phyloP scores from a whole-genome alignment of 2,113 vertebrate genomes.

The Axis porcinus region DNA sequence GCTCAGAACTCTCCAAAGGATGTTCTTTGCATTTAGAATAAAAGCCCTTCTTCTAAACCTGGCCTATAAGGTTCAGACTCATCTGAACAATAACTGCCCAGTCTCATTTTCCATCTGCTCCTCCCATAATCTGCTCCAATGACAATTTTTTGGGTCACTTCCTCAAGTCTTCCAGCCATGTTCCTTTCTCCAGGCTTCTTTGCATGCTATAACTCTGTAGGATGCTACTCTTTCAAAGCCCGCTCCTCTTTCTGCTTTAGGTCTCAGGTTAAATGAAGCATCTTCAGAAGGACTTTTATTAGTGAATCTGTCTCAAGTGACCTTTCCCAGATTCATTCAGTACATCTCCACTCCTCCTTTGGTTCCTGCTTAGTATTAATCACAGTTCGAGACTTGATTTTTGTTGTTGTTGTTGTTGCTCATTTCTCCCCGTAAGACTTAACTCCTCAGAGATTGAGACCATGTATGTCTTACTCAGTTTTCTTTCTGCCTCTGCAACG shows the following conservation, averaged over 20 bases:
- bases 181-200: background rate
- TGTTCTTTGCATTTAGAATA: background rate
- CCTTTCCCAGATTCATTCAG: background rate
- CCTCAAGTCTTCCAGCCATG: background rate
- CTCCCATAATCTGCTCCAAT: background rate
- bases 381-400: background rate
- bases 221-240: background rate
- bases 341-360: background rate
- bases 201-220: fast-evolving
- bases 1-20: background rate
- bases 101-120: background rate
- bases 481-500: background rate
- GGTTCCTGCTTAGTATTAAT: background rate
- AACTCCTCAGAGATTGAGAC: background rate
- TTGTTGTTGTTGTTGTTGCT: background rate
- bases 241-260: background rate
- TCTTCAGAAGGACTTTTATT: background rate
- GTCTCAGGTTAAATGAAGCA: background rate
- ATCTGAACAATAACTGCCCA: background rate
- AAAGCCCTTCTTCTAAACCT: background rate
- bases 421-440: background rate
- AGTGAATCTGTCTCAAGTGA: background rate
- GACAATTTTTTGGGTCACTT: background rate
- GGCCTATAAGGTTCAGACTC: background rate
- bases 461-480: background rate